These are phyloP conservation scores for Sebastes hubbsi DNA, from an alignment of 2,797 vertebrate genomes.

Conservation along the genomic window DNA sequence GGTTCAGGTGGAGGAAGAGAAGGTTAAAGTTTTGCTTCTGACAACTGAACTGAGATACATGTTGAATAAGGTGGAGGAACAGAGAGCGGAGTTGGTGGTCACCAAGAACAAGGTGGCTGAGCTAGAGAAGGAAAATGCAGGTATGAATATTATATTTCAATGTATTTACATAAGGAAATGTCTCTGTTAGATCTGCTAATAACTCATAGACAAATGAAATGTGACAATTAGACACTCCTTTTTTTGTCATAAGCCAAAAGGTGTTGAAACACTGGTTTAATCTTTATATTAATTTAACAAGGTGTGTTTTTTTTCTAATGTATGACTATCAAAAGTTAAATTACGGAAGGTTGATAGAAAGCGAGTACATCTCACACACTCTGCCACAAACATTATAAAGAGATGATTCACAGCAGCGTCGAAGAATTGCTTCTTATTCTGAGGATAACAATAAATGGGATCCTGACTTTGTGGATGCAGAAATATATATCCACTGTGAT, in stretches of 20 bases:
- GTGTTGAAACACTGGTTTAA: neutral
- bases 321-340: neutral
- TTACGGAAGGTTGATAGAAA: neutral
- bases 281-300: neutral
- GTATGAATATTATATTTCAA: neutral
- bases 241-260: neutral
- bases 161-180: neutral
- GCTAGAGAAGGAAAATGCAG: neutral
- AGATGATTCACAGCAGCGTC: slow-evolving; percentile 1
- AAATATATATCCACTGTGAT: slow-evolving; percentile 28
- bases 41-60: neutral
- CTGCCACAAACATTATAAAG: slow-evolving; percentile 4
- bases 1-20: neutral
- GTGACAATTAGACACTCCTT: neutral
- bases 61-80: too few relatives aligned
- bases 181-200: neutral
- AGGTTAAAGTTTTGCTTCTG: neutral
- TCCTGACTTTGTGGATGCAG: slow-evolving; percentile 20
- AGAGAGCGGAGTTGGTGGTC: neutral
- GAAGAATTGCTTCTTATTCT: slow-evolving; percentile 9
- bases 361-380: neutral
- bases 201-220: neutral
- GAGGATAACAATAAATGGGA: slow-evolving; percentile 27
- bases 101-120: neutral
- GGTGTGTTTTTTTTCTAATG: neutral